phyloP scores from a whole-genome alignment of 2,888 invertebrate species.

The Heliconius hortense region DNA sequence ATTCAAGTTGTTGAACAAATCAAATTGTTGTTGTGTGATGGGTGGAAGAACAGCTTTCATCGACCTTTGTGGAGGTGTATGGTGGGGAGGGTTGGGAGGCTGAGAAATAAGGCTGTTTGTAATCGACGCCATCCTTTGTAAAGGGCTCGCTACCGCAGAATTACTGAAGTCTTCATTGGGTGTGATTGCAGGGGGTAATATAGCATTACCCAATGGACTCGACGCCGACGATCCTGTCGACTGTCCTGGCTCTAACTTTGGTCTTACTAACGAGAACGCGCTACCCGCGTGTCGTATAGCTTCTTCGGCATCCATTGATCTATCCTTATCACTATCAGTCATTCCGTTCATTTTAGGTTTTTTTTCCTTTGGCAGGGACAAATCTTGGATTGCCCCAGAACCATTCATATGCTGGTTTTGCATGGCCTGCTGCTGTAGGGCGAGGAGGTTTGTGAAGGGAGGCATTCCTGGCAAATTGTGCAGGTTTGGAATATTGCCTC shows the following conservation, averaged over 20 bases:
- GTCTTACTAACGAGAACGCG: constrained; percentile 93
- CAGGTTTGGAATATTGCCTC: constrained; percentile 83
- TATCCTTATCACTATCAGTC: constrained; percentile 86
- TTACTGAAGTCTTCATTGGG: constrained; percentile 90
- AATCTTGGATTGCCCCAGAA: constrained; percentile 88
- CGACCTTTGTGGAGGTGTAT: constrained; percentile 91
- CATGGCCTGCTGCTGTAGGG: constrained; percentile 86
- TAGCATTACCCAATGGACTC: constrained; percentile 92
- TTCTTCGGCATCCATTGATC: constrained; percentile 83
- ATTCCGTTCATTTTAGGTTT: constrained; percentile 84
- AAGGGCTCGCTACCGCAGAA: constrained; percentile 93
- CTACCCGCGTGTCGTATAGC: constrained; percentile 89
- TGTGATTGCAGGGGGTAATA: constrained; percentile 91
- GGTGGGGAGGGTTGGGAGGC: constrained; percentile 92
- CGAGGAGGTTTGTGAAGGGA: constrained; percentile 85
- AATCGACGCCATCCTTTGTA: constrained; percentile 98
- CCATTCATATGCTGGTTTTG: constrained; percentile 84
- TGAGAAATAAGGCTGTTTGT: constrained; percentile 97
- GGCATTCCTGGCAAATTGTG: constrained; percentile 79
- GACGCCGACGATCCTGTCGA: constrained; percentile 90
- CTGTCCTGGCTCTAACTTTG: constrained; percentile 90
- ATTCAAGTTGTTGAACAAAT: constrained; percentile 97
- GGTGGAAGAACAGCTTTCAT: constrained; percentile 98
- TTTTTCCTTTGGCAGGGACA: constrained; percentile 91
- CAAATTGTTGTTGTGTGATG: constrained; percentile 99